Evolutionary conservation across 2,888 invertebrate genomes (phyloP).

Genomic region (Ceraclea dissimilis): DNA sequence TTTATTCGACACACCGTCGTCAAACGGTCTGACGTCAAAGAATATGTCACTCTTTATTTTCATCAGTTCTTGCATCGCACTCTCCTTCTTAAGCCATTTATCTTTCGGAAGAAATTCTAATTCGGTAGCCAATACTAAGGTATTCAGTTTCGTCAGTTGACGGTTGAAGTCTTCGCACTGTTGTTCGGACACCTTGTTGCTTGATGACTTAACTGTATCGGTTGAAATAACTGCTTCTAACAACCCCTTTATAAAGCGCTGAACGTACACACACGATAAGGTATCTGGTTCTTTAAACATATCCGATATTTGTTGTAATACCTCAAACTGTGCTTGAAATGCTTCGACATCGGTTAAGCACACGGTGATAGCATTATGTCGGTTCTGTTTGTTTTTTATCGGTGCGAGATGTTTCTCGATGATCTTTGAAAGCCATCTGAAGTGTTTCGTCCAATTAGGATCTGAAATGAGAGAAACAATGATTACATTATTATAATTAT

Average conservation of each 20-base stretch:
- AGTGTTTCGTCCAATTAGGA: too few species aligned
- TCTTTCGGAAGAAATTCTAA: too few species aligned
- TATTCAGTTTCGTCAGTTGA: background rate
- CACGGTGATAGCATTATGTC: background rate
- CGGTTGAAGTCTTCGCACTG: conserved; percentile 4
- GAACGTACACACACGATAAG: background rate
- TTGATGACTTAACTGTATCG: background rate
- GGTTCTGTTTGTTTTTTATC: too few species aligned
- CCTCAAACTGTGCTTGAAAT: background rate
- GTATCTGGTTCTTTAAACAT: background rate
- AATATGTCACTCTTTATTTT: background rate
- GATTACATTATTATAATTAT: too few species aligned
- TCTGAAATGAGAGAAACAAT: too few species aligned
- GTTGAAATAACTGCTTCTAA: background rate
- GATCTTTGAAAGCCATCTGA: too few species aligned
- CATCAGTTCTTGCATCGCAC: background rate
- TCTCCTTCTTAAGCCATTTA: background rate
- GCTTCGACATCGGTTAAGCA: background rate
- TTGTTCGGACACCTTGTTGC: conserved; percentile 1
- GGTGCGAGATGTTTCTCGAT: too few species aligned
- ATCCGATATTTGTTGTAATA: background rate
- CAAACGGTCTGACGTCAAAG: background rate
- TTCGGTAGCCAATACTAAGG: background rate
- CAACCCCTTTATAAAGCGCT: background rate
- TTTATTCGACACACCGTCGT: background rate